Evolutionary conservation across 1,140 invertebrate genomes (phyloP).

Genomic region (Cyphomyrmex costatus): DNA sequence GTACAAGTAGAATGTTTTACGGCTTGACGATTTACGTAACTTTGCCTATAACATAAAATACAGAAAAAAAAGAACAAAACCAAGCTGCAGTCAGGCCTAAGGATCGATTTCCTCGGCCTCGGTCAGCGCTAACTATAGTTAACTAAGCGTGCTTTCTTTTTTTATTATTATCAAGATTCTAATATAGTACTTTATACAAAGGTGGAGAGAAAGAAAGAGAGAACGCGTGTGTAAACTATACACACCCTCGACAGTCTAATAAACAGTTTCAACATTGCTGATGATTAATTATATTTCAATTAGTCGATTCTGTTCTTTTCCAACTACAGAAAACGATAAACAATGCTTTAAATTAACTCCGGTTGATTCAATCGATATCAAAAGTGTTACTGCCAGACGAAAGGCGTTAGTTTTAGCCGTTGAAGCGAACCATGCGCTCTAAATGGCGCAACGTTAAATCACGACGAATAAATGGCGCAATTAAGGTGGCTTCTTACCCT

Average conservation of each 20-base stretch:
- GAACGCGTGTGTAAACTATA: not conserved
- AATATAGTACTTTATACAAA: not conserved
- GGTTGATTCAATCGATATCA: not conserved
- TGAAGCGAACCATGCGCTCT: constrained; percentile 54
- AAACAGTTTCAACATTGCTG: not conserved
- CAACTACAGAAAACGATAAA: not conserved
- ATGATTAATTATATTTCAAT: not conserved
- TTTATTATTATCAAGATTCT: constrained; percentile 38
- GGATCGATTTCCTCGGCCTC: constrained; percentile 38
- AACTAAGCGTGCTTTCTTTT: constrained; percentile 1
- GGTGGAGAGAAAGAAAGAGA: not conserved
- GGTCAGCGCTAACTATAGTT: constrained; percentile 30
- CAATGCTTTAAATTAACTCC: not conserved
- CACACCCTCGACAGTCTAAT: not conserved
- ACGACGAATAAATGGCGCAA: constrained; percentile 63
- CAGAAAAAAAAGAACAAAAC: not conserved
- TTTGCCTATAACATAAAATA: not conserved
- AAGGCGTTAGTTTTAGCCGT: not conserved
- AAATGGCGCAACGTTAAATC: constrained; percentile 65
- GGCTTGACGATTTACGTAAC: not conserved
- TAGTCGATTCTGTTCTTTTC: constrained; percentile 16
- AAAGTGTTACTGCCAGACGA: not conserved
- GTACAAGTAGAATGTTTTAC: not conserved
- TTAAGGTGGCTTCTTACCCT: constrained; percentile 43
- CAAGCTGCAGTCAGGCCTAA: not conserved